Percentiles rank a stretch among this genome's conserved stretches.
Conservation (phyloP, 2,888 invertebrate genomes). For the Melieria picta region DNA sequence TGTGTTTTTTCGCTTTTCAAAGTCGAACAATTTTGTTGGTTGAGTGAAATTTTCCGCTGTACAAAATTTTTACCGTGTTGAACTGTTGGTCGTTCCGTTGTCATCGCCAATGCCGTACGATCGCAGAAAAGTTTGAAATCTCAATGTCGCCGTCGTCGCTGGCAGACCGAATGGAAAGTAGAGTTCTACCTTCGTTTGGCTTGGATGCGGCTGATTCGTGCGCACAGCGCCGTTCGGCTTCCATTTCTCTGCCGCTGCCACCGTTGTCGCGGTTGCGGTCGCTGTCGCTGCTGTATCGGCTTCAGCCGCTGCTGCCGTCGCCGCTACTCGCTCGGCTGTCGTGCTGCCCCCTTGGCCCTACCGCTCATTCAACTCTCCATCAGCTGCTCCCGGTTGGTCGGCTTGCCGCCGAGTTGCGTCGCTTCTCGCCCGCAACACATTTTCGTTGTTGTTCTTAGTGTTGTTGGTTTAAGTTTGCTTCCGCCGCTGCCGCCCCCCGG, state of each 20-base stretch:
- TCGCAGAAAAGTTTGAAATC: slow-evolving; percentile 60
- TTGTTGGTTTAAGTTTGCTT: neutral
- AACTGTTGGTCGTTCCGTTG: slow-evolving; percentile 25
- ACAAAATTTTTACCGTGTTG: neutral
- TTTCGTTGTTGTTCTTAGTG: no score
- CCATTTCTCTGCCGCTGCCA: slow-evolving; percentile 16
- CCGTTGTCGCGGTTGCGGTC: slow-evolving; percentile 24
- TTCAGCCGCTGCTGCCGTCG: slow-evolving; percentile 17
- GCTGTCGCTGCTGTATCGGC: slow-evolving; percentile 16
- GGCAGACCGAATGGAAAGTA: slow-evolving; percentile 57
- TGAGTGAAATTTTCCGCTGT: no score
- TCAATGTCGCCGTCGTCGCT: slow-evolving; percentile 55
- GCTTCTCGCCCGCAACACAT: no score
- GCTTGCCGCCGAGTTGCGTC: neutral
- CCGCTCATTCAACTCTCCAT: neutral
- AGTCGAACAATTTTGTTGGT: no score
- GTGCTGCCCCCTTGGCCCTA: slow-evolving; percentile 5
- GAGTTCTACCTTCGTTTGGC: slow-evolving; percentile 48
- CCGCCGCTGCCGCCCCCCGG: slow-evolving; percentile 11
- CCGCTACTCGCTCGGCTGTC: no score
- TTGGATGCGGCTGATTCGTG: slow-evolving; percentile 33
- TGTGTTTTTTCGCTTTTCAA: neutral
- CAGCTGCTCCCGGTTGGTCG: neutral
- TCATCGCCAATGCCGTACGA: slow-evolving; percentile 44
- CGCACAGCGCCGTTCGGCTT: slow-evolving; percentile 3